Conservation (phyloP, 2,797 vertebrate genomes). For the Numenius phaeopus region DNA sequence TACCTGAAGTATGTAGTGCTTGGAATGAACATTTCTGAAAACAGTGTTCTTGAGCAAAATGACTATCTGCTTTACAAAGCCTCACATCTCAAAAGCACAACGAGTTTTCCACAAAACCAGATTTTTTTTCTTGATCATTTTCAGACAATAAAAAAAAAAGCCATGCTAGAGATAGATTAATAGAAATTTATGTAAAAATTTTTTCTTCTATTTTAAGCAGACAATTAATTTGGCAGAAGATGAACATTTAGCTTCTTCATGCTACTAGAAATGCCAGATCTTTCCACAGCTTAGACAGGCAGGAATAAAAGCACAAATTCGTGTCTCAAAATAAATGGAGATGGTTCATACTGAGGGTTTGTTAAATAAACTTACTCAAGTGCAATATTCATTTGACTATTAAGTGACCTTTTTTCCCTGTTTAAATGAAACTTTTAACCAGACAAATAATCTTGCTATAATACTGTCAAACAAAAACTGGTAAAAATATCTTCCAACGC, state of each 20-base stretch:
- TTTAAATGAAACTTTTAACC: slow-evolving; percentile 6
- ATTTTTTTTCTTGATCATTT: background rate
- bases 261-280: background rate
- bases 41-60: background rate
- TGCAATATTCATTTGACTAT: background rate
- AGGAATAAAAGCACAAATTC: background rate
- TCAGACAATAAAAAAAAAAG: background rate
- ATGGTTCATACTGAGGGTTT: background rate
- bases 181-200: background rate
- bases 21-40: background rate
- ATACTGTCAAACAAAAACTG: background rate
- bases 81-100: background rate
- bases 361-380: slow-evolving; percentile 1
- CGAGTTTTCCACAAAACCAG: background rate
- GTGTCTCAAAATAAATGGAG: background rate
- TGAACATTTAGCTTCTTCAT: background rate
- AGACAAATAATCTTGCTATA: background rate
- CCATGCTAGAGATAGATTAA: background rate
- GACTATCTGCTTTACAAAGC: background rate
- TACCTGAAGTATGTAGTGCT: background rate
- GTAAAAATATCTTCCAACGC: background rate
- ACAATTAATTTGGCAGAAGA: background rate
- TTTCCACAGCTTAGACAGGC: background rate
- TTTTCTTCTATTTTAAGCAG: background rate
- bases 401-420: background rate